Evolutionary conservation across 2,113 vertebrate species (phyloP), one percentile per base, ranked within the genome.

Genomic region (Dicentrarchus labrax): DNA sequence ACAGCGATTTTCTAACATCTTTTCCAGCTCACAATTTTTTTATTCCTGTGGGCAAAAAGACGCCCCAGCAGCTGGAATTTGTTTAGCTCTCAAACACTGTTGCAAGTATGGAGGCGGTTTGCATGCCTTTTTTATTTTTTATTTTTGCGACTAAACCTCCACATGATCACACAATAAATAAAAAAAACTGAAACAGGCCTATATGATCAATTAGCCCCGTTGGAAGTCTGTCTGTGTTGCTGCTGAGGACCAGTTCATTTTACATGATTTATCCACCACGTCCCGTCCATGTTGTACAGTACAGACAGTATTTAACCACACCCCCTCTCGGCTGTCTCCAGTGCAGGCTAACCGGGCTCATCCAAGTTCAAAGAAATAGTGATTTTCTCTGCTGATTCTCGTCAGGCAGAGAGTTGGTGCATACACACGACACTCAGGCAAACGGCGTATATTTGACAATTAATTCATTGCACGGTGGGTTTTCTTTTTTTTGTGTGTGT

Each of bases 281-380:
- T 96, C 95, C 93, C 92, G 95, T 96, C 95, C 94, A 92, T 94
- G 97, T 96, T 97, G 96, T 97, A 97, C 97, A 96, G 96, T 97
- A 96, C 92, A 90, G 94, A 95, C 96, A 96, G 96, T 93, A 86
- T 94, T 95, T 96, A 94, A 96, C 97, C 97, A 97, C 97, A 95
- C 97, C 97, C 96, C 96, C 94, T 93, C 94, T 92, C 89, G 89
- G 91, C 93, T 93, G 95, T 94, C 95, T 96, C 95, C 95, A 93
- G 95, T 91, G 67, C 73, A 84, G 77, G 43, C 85, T 75, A 95
- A 91, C 93, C 94, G 84, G 69, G 80, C 90, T 95, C 94, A 92
- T 94, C 90, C 94, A 94, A 96, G 96, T 97, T 96, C 96, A 96
- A 94, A 95, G 89, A 94, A 96, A 94, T 71, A 38, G 45, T 64